Evolutionary conservation across 2,888 invertebrate species (phyloP), one percentile per base, ranked within the genome.

Genomic region (Eudemis profundana): DNA sequence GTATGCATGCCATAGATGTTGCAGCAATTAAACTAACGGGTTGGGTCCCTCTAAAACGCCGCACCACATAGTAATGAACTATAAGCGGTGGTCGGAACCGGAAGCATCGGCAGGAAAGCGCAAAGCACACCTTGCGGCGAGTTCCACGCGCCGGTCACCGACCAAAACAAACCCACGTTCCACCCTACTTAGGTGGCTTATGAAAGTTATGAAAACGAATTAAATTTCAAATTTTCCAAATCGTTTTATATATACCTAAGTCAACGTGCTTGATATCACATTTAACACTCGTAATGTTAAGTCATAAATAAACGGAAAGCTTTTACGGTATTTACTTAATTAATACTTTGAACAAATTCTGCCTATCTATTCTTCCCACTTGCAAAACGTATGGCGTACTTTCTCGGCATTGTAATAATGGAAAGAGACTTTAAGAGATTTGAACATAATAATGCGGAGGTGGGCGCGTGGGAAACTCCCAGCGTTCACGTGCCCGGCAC

Each of bases 401-500:
- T 92, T 92, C 91, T 85, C 90, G 82, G 85, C 85, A 83, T 85
- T 82, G 84, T 86, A 89, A 88, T 90, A 91, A 89, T 87, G 84
- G 84, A 88, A 90, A 86, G 85, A 89, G 86, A 89, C 85, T 88
- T 77, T 82, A 84, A 88, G 88, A 90, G 89, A 90, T 90, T 90
- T 89, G 86, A 90, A 89, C 89, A 91, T 91, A 90, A 90, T 91
- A 82, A 87, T 87, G 89, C 84, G 89, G 89, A 90, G 91, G 91
- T 89, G 91, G 89, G 79, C 84, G 89, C 92, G 91, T 92, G 92
- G 91, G 92, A 92, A 91, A 83, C 90, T 92, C 92, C 90, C 92
- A 92, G 90, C 85, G 87, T 86, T 90, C 89, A 88, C 86, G 87
- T 89, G 87, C 85, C 83, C 77, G 78, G 78, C 83, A 84, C 87